Conservation (phyloP, 2,113 vertebrate species). For the Tragulus kanchil region DNA sequence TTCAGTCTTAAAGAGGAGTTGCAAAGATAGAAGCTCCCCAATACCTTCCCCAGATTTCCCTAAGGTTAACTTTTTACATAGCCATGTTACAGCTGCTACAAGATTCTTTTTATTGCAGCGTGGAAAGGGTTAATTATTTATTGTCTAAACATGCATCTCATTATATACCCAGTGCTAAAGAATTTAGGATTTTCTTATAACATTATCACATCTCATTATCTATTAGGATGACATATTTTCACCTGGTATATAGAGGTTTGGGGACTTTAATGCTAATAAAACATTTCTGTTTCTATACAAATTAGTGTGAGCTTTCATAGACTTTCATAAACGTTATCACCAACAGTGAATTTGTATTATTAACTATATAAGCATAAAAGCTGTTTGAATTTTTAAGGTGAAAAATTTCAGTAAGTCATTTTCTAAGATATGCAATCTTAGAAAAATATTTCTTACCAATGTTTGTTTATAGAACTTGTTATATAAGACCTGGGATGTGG, state of each 20-base stretch:
- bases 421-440: slow-evolving; percentile 23
- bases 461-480: slow-evolving; percentile 52
- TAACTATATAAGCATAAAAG: slow-evolving; percentile 20
- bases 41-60: not conserved
- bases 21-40: not conserved
- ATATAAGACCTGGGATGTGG: not conserved
- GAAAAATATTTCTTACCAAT: slow-evolving; percentile 36
- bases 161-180: not conserved
- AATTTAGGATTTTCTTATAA: slow-evolving; percentile 28
- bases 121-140: slow-evolving; percentile 45
- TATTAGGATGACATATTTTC: not conserved
- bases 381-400: slow-evolving; percentile 50
- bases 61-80: not conserved
- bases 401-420: slow-evolving; percentile 37
- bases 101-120: not conserved
- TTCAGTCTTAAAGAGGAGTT: not conserved
- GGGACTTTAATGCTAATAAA: slow-evolving; percentile 26
- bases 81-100: not conserved
- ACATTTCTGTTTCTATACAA: slow-evolving; percentile 26
- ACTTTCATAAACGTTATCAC: not conserved
- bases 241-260: slow-evolving; percentile 34
- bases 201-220: not conserved
- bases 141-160: not conserved
- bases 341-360: slow-evolving; percentile 37
- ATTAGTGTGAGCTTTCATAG: slow-evolving; percentile 25